These are phyloP conservation scores for Chelonia mydas DNA, from an alignment of 2,797 vertebrate species.

Conservation along the genomic window DNA sequence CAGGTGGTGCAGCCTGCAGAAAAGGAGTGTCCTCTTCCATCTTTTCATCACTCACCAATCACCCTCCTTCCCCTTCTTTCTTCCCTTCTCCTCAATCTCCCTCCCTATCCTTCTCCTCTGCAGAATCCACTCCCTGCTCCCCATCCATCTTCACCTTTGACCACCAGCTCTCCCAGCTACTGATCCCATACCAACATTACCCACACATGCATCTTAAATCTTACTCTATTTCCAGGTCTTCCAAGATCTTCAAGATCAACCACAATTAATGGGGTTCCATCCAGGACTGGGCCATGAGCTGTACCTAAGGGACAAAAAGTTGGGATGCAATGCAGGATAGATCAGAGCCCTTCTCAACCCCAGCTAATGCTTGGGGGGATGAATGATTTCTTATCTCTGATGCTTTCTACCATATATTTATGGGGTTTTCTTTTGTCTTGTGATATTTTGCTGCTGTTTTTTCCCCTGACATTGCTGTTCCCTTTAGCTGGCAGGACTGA, in stretches of 20 bases:
- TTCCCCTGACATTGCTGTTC: accelerated
- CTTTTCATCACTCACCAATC: neutral
- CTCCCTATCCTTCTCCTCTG: neutral
- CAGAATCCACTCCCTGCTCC: neutral
- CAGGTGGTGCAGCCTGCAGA: accelerated
- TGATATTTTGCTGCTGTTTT: neutral
- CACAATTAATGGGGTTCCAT: accelerated
- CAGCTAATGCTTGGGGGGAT: neutral
- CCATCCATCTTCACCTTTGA: neutral
- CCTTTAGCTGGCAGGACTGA: accelerated
- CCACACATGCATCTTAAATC: neutral
- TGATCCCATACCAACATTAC: neutral
- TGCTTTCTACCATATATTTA: neutral
- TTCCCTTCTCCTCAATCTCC: accelerated
- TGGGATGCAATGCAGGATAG: neutral
- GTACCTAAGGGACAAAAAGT: neutral
- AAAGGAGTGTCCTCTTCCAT: neutral
- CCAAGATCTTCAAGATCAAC: neutral
- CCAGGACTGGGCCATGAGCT: neutral
- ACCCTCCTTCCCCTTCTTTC: neutral
- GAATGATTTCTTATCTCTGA: neutral
- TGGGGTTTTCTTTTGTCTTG: accelerated
- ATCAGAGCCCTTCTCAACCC: neutral
- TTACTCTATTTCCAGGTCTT: neutral
- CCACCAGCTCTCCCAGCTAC: accelerated